Evolutionary conservation across 1,140 invertebrate genomes (phyloP).

Genomic region (Conus ventricosus): DNA sequence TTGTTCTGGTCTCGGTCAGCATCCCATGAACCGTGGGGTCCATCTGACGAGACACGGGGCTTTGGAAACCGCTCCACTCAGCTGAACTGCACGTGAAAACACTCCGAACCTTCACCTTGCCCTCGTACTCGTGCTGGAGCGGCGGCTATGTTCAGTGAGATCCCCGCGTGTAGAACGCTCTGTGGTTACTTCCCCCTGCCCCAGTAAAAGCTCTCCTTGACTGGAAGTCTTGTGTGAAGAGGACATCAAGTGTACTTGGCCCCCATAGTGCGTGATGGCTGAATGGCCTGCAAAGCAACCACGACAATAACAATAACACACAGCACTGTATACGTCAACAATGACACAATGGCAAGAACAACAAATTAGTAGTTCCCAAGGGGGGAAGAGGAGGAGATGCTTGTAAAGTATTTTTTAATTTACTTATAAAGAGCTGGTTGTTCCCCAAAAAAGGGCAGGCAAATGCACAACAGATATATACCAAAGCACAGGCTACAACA

Average conservation of each 20-base stretch:
- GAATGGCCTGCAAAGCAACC: background rate
- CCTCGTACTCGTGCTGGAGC: conserved; percentile 31
- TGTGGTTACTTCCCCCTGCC: conserved; percentile 30
- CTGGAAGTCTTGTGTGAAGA: background rate
- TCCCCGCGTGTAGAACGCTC: conserved; percentile 37
- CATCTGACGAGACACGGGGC: conserved; percentile 14
- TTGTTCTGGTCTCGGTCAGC: conserved; percentile 57
- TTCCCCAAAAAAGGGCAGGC: too few species aligned
- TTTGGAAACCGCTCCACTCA: conserved; percentile 36
- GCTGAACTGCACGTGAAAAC: conserved; percentile 50
- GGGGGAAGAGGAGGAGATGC: too few species aligned
- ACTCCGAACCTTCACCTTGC: conserved; percentile 32
- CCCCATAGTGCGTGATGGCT: conserved; percentile 36
- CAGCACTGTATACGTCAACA: too few species aligned
- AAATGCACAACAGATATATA: too few species aligned
- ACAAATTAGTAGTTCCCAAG: too few species aligned
- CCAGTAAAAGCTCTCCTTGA: conserved; percentile 6
- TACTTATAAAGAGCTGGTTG: too few species aligned
- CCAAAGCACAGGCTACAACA: too few species aligned
- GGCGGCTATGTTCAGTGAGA: conserved; percentile 25
- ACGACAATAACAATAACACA: too few species aligned
- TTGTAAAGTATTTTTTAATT: too few species aligned
- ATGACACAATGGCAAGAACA: too few species aligned
- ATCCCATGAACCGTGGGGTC: conserved; percentile 60
- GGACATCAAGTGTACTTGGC: conserved; percentile 13